These are phyloP conservation scores for Falco cherrug DNA, from an alignment of 2,797 vertebrate species.

Conservation along the genomic window DNA sequence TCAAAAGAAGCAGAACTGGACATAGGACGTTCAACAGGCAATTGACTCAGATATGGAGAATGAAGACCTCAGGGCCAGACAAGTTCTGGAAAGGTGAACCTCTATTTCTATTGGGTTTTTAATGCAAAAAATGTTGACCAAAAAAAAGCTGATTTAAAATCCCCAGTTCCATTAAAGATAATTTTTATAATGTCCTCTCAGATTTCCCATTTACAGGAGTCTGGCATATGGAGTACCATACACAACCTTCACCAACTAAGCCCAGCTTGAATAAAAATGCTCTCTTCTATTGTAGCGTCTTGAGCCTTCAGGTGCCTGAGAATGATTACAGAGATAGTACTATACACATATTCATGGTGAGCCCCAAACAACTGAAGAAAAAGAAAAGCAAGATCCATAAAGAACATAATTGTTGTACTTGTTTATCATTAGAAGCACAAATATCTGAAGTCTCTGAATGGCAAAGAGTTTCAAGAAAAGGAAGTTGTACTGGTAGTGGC, in stretches of 20 bases:
- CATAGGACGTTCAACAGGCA: background rate
- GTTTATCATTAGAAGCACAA: background rate
- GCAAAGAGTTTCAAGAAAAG: background rate
- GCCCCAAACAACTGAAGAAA: background rate
- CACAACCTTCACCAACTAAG: background rate
- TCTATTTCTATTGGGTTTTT: background rate
- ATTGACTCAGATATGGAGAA: background rate
- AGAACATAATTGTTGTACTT: background rate
- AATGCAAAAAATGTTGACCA: background rate
- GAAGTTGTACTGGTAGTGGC: background rate
- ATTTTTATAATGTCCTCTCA: background rate
- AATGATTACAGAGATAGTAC: background rate
- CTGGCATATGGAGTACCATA: background rate
- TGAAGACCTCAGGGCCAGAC: background rate
- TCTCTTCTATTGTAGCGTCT: background rate
- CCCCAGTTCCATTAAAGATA: background rate
- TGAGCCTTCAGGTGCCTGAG: background rate
- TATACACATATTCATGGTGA: background rate
- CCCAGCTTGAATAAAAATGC: background rate
- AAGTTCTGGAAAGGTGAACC: background rate
- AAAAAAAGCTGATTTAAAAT: background rate
- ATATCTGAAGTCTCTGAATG: background rate
- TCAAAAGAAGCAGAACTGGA: background rate
- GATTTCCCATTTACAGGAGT: background rate
- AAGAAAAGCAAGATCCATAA: background rate